Percentiles rank a stretch among this genome's conserved stretches.
These are phyloP conservation scores for Alentia gelatinosa DNA, from an alignment of 2,888 invertebrate species.

Conservation along the genomic window DNA sequence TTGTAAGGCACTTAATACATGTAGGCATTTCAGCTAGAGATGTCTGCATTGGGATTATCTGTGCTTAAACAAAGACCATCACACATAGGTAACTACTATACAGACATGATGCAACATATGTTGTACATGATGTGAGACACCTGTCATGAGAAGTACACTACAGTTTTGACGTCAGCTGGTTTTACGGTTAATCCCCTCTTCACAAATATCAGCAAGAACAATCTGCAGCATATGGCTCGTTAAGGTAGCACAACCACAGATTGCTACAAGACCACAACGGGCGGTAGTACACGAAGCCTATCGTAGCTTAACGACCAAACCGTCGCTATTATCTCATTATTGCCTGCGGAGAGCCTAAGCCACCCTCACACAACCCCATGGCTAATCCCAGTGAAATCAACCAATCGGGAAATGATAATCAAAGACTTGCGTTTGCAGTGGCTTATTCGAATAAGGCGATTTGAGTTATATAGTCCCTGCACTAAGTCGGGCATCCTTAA, in stretches of 20 bases:
- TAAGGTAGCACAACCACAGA: no score
- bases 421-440: neutral
- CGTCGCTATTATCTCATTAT: neutral
- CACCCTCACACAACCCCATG: neutral
- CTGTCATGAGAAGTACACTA: no score
- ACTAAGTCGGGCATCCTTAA: neutral
- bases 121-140: no score
- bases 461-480: neutral
- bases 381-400: conserved; percentile 43
- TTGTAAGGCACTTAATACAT: no score
- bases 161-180: no score
- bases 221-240: neutral
- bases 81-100: no score
- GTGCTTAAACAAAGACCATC: no score
- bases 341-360: neutral
- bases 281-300: neutral
- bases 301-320: neutral
- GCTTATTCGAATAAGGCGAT: neutral
- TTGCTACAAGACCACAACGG: neutral
- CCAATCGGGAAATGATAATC: conserved; percentile 44
- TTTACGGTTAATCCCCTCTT: no score
- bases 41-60: no score
- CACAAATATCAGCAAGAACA: no score
- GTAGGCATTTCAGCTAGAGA: no score
- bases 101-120: no score